Evolutionary conservation across 2,113 vertebrate species (phyloP).

Genomic region (Dolichallabes microphthalmus): DNA sequence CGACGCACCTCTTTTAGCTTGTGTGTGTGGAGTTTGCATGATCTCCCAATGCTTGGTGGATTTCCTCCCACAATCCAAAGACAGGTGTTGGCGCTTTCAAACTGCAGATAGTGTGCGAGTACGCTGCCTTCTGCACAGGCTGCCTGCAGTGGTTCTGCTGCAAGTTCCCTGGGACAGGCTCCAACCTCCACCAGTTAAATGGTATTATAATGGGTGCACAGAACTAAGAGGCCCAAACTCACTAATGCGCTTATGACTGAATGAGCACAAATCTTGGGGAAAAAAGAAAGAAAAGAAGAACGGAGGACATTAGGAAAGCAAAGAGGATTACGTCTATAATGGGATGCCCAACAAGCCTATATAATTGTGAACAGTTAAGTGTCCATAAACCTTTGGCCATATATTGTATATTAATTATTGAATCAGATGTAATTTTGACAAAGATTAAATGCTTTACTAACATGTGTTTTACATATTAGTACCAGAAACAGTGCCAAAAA

Average conservation of each 20-base stretch:
- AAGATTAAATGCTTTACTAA: not conserved
- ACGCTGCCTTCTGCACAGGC: no score
- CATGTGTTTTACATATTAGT: not conserved
- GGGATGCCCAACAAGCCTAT: not conserved
- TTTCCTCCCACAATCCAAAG: no score
- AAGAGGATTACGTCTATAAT: not conserved
- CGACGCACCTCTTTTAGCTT: no score
- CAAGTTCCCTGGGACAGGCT: no score
- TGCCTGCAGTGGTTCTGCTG: no score
- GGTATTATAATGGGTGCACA: no score
- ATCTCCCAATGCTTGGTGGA: no score
- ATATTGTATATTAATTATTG: not conserved
- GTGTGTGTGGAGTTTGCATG: no score
- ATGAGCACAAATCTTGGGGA: not conserved
- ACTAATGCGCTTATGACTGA: not conserved
- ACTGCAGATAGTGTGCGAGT: no score
- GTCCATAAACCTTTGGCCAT: not conserved
- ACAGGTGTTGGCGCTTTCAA: no score
- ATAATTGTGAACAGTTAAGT: not conserved
- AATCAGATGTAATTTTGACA: not conserved
- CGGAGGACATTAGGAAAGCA: not conserved
- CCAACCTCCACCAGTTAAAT: no score
- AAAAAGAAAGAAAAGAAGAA: not conserved
- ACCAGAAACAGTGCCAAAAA: not conserved
- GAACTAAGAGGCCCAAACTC: not conserved